Percentiles rank a stretch among this genome's conserved stretches.
phyloP scores from a whole-genome alignment of 1,140 invertebrate species.

The Akabosia matsudoensis region DNA sequence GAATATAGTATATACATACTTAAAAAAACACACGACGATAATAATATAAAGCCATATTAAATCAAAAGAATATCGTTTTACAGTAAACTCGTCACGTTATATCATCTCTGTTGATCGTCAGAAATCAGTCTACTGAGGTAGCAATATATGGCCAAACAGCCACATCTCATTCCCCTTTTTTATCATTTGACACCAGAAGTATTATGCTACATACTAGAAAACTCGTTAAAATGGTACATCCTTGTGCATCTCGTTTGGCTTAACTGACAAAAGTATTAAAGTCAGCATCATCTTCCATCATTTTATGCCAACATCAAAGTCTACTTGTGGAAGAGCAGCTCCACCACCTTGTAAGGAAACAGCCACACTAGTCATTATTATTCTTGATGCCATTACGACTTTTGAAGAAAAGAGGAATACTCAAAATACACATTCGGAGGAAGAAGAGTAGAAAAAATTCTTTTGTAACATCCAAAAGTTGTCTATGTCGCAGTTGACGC shows the following conservation, averaged over 20 bases:
- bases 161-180: too few relatives aligned
- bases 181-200: too few relatives aligned
- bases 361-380: background rate
- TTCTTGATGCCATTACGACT: background rate
- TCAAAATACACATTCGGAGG: background rate
- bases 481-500: background rate
- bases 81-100: too few relatives aligned
- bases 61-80: too few relatives aligned
- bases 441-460: slow-evolving; percentile 9
- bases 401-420: background rate
- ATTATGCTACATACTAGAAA: too few relatives aligned
- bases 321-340: background rate
- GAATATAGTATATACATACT: too few relatives aligned
- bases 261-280: slow-evolving; percentile 7
- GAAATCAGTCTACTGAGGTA: too few relatives aligned
- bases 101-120: too few relatives aligned
- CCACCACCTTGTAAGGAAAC: background rate
- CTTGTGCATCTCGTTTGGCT: too few relatives aligned
- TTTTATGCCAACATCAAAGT: background rate
- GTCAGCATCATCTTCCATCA: background rate
- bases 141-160: too few relatives aligned
- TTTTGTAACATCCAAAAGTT: background rate
- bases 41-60: too few relatives aligned
- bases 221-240: background rate
- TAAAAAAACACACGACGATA: too few relatives aligned